Conservation (phyloP, 2,888 invertebrate species). For the Thecocarcelia acutangulata region DNA sequence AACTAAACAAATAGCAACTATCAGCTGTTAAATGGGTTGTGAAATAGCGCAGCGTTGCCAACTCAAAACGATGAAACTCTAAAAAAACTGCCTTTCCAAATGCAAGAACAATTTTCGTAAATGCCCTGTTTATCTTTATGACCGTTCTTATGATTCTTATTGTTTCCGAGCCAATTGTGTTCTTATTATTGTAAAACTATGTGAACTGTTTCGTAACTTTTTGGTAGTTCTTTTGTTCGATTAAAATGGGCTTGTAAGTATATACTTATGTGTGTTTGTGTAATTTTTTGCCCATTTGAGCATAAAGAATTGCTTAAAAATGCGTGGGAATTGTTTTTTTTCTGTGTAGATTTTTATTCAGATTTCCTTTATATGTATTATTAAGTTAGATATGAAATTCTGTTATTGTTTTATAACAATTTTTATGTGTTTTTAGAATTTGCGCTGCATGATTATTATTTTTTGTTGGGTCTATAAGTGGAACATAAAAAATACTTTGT, state of each 20-base stretch:
- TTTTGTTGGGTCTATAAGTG: background rate
- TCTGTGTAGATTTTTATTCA: conserved; percentile 4
- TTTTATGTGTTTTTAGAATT: background rate
- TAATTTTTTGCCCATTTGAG: conserved; percentile 9
- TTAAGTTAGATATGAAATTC: conserved; percentile 39
- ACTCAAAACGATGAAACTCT: too few relatives aligned
- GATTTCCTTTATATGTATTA: conserved; percentile 34
- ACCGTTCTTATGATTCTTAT: conserved; percentile 46
- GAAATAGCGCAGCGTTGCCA: too few relatives aligned
- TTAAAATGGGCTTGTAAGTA: conserved; percentile 20
- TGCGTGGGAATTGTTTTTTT: conserved; percentile 35
- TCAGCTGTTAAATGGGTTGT: too few relatives aligned
- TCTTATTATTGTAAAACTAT: conserved; percentile 24
- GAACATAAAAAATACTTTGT: too few relatives aligned
- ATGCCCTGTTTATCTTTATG: conserved; percentile 54
- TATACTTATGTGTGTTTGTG: conserved; percentile 39
- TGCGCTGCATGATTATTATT: conserved; percentile 1
- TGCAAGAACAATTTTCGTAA: conserved; percentile 13
- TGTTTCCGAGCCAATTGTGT: conserved; percentile 41
- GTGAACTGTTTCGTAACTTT: background rate
- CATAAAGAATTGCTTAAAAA: conserved; percentile 34
- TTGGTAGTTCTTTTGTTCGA: conserved; percentile 67
- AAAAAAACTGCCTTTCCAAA: too few relatives aligned
- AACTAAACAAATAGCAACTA: too few relatives aligned
- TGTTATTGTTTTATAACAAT: conserved; percentile 32